Evolutionary conservation across 2,797 vertebrate species (phyloP), one percentile per base, ranked within the genome.

Genomic region (Clamator glandarius): DNA sequence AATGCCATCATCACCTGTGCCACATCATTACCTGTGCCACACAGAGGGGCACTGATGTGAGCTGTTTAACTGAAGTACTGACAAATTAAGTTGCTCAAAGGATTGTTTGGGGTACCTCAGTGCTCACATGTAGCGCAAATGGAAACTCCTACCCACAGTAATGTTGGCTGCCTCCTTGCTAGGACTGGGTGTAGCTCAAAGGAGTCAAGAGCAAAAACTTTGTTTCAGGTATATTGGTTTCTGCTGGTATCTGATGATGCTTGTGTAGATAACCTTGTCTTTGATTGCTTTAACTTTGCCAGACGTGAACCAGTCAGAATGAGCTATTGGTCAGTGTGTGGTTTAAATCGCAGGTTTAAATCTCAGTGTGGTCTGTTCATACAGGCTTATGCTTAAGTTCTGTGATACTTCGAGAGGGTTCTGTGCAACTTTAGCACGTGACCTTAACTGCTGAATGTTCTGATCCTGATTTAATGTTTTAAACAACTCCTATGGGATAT

Each of bases 11-110:
- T 57, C 29, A 12, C n/a, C 42, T 15, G 1, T 11, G 54, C 9
- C 25, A 19, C 0, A 1, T 36, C 8, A 2, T 57, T 29, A 12
- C n/a, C 42, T 15, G 1, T 11, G 54, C 9, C 25, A 19, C 0
- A 1, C 9, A 9, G 42, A 67, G 66, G 50, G 77, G 21, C 1
- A 0, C 36, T 46, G 5, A 12, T 1, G 0, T 8, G 44, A 64
- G 59, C 29, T 23, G 4, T 58, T 31, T 19, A 11, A n/a, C 42
- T 19, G 14, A n/a, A 51, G 54, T 16, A 20, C 42, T 23, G 76
- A n/a, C 26, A 20, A 18, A 18, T 66, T 4, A 11, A 21, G 59
- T 33, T 46, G 52, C 28, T 54, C 12, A 0, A 26, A 9, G 9
- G 13, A 14, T 4, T 19, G 51, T 57, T 14, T 18, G 52, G 31